Base-by-base conservation (phyloP, 2,888 invertebrate genomes). In the Tachina lurida region DNA sequence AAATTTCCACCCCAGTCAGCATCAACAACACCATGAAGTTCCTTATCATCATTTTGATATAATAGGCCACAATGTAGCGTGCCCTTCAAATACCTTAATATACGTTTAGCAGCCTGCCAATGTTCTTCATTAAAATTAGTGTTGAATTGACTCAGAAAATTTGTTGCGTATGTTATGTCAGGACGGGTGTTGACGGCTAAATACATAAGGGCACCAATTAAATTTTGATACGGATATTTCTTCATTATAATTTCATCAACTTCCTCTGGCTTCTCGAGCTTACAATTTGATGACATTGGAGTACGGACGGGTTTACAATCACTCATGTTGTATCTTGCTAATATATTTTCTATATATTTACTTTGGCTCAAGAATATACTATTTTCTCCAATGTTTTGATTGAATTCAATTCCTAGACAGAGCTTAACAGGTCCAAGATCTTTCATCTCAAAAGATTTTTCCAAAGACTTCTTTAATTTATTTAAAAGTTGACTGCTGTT, bases 401-500 rank as follows among this genome's bases (percentile, higher is more conserved):
- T 52, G 15, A 52, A 52, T 15, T 87, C 60, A 52, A 82, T 84
- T 49, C 86, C 82, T 4, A 83, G 15, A 49, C 80, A 86, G 8
- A 15, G 10, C n/a, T 52, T 56, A 1, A 77, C 78, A 9, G 19
- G 31, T 5, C 84, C 83, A 15, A 87, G 54, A 65, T 88, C 86
- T 39, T 87, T 88, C 84, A 86, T 87, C 56, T 87, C 78, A 62
- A 87, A 87, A 8, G 65, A 19, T 81, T 83, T 56, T n/a, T 71
- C 49, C 15, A 86, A 31, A 1, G 87, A 56, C 19, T 58, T n/a
- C 65, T 87, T 87, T 2, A 85, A 47, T 17, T 82, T 49, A 3
- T 65, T n/a, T 15, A 87, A 31, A 65, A 49, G 54, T 5, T 15
- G 10, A 1, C 17, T 70, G 19, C 79, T 43, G 19, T 87, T 87